A percentile compares a stretch with the other conserved stretches of the same genome.
Conservation (phyloP, 2,888 invertebrate species). For the Drosophila macrospina region DNA sequence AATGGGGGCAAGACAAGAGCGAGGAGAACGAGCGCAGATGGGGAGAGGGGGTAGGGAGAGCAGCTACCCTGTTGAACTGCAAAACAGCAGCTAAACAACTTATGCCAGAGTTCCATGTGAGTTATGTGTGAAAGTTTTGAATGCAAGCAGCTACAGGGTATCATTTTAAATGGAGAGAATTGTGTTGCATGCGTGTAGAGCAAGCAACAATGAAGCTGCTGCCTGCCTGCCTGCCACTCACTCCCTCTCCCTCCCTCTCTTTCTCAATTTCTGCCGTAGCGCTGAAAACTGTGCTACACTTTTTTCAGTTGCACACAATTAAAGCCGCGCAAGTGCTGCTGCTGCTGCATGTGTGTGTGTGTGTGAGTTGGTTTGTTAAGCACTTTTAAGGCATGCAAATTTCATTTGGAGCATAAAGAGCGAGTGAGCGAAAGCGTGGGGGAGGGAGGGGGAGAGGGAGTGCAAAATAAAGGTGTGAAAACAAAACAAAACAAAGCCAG, state of each 20-base stretch:
- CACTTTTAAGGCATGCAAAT: conserved; percentile 70
- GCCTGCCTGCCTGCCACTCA: neutral
- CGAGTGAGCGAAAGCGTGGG: neutral
- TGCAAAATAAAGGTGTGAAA: conserved; percentile 54
- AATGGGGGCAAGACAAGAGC: conserved; percentile 38
- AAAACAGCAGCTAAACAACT: conserved; percentile 35
- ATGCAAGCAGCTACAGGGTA: conserved; percentile 47
- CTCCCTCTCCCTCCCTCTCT: neutral
- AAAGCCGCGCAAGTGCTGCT: conserved; percentile 55
- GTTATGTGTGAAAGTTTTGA: conserved; percentile 49
- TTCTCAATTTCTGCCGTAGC: conserved; percentile 22
- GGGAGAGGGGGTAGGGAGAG: neutral
- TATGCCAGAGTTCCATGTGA: conserved; percentile 36
- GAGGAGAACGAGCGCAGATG: no score
- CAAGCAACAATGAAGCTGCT: conserved; percentile 32
- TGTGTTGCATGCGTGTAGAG: conserved; percentile 13
- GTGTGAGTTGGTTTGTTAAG: conserved; percentile 42
- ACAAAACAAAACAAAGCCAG: conserved; percentile 46
- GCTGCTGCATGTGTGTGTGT: conserved; percentile 22
- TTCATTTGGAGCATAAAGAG: conserved; percentile 59
- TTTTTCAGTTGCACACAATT: conserved; percentile 45
- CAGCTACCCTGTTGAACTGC: no score
- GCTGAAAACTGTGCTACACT: conserved; percentile 66
- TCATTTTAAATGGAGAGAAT: conserved; percentile 38
- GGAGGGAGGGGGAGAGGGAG: neutral